Evolutionary conservation across 2,113 vertebrate species (phyloP).

Genomic region (Odocoileus virginianus): DNA sequence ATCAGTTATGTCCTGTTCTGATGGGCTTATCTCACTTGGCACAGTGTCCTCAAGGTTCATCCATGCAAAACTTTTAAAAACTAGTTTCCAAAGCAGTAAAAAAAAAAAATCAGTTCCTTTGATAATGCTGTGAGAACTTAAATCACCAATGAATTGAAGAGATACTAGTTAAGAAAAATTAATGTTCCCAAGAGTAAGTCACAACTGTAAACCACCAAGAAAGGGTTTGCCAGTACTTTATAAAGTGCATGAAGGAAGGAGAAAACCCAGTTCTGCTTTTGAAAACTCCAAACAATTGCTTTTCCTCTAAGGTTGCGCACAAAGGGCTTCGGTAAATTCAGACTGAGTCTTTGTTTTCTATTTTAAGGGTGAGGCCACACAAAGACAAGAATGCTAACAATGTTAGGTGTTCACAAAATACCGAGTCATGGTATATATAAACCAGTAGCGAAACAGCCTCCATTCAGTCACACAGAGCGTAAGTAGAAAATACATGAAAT

Average conservation of each 20-base stretch:
- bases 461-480: slow-evolving; percentile 64
- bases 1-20: background rate
- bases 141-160: slow-evolving; percentile 8
- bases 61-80: slow-evolving; percentile 11
- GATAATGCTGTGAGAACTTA: slow-evolving; percentile 10
- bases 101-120: background rate
- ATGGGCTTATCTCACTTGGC: background rate
- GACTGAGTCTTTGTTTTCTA: slow-evolving; percentile 18
- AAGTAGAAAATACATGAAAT: slow-evolving; percentile 73
- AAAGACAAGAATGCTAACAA: slow-evolving; percentile 51
- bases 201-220: slow-evolving; percentile 11
- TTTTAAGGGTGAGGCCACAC: slow-evolving; percentile 15
- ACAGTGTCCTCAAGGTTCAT: background rate
- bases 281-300: slow-evolving; percentile 40
- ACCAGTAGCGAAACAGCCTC: slow-evolving; percentile 66
- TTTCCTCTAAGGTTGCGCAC: slow-evolving; percentile 2
- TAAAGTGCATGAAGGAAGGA: background rate
- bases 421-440: slow-evolving; percentile 67
- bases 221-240: background rate
- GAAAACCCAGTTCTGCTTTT: background rate
- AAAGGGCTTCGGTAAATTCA: background rate
- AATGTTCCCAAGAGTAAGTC: background rate
- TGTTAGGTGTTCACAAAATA: slow-evolving; percentile 55
- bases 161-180: background rate
- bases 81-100: slow-evolving; percentile 19